Conservation (phyloP, 2,797 vertebrate species). For the Graptemys geographica region DNA sequence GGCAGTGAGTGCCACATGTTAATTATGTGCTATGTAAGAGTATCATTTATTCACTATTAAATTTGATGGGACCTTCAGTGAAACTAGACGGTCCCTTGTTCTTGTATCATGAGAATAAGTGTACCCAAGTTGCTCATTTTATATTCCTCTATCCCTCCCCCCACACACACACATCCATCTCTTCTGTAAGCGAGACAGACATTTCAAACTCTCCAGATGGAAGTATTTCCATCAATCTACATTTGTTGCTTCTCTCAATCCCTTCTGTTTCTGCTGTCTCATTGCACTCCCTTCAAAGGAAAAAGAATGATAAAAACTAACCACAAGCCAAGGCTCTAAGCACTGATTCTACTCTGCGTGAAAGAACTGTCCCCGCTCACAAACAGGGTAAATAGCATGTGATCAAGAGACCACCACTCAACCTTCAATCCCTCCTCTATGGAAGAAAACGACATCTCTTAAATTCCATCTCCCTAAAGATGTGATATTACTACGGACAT, state of each 20-base stretch:
- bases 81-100: not conserved
- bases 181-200: too few relatives aligned
- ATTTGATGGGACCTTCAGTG: not conserved
- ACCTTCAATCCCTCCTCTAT: not conserved
- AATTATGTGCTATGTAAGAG: not conserved
- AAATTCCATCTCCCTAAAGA: not conserved
- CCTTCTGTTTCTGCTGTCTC: not conserved
- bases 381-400: not conserved
- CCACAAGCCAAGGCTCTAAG: not conserved
- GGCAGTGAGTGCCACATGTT: not conserved
- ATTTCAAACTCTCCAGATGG: not conserved
- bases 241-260: not conserved
- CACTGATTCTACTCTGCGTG: not conserved
- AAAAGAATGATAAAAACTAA: not conserved
- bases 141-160: too few relatives aligned
- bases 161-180: too few relatives aligned
- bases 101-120: not conserved
- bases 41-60: not conserved
- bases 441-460: not conserved
- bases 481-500: not conserved
- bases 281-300: not conserved
- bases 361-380: not conserved
- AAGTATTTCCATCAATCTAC: not conserved
- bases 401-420: not conserved
- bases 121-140: too few relatives aligned